Conservation (phyloP, 2,888 invertebrate species). For the Lucinisca nassula region DNA sequence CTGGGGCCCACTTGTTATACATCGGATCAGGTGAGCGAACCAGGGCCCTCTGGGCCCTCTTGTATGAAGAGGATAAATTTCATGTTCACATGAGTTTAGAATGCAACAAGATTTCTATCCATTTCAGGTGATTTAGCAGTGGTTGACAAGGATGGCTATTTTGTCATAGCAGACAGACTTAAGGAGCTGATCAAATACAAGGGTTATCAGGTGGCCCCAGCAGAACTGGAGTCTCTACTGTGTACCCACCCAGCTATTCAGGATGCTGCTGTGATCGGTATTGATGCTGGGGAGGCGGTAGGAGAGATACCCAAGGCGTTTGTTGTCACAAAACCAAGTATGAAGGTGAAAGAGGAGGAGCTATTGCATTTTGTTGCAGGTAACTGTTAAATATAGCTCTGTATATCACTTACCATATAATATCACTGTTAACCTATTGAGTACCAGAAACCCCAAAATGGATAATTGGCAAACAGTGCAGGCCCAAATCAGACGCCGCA, state of each 20-base stretch:
- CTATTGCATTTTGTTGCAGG: constrained; percentile 88
- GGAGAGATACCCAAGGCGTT: constrained; percentile 95
- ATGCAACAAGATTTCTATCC: not conserved
- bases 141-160: constrained; percentile 92
- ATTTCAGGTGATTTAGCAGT: not conserved
- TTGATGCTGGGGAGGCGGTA: constrained; percentile 87
- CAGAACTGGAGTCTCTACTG: constrained; percentile 95
- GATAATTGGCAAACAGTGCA: no score
- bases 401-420: no score
- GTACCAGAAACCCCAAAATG: no score
- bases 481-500: no score
- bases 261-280: constrained; percentile 94
- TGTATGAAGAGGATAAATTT: not conserved
- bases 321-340: constrained; percentile 90
- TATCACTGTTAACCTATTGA: no score
- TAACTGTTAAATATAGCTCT: no score
- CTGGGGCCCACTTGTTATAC: no score
- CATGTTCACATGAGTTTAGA: no score
- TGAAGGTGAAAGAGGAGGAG: constrained; percentile 89
- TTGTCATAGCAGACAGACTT: constrained; percentile 95
- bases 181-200: constrained; percentile 97
- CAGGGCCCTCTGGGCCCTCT: no score
- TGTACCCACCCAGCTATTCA: constrained; percentile 92
- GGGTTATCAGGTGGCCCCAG: constrained; percentile 93
- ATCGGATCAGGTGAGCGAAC: no score